A percentile compares a stretch with the other conserved stretches of the same genome.
phyloP scores from a whole-genome alignment of 2,797 vertebrate species.

The Pagetopsis macropterus region DNA sequence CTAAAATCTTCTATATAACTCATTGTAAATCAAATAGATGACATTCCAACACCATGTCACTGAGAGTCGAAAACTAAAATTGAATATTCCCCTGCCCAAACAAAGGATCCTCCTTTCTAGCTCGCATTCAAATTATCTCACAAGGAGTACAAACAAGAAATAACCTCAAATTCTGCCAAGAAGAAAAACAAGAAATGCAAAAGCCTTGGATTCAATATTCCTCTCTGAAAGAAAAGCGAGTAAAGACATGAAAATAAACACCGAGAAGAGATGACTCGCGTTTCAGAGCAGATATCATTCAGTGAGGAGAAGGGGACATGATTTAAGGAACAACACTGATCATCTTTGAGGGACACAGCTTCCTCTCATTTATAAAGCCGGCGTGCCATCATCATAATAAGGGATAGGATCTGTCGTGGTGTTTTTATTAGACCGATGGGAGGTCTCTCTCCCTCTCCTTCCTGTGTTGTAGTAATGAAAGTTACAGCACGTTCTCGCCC shows the following conservation, averaged over 20 bases:
- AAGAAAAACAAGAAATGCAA: conserved; percentile 1
- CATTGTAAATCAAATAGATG: background rate
- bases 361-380: conserved; percentile 59
- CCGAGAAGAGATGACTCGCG: background rate
- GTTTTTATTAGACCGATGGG: conserved; percentile 79
- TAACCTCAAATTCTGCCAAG: conserved; percentile 9
- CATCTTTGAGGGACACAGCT: conserved; percentile 52
- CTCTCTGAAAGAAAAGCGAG: conserved; percentile 1
- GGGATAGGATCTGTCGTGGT: conserved; percentile 71
- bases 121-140: background rate
- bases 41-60: background rate
- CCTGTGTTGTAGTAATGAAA: conserved; percentile 78
- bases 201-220: background rate
- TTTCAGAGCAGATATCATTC: conserved; percentile 19
- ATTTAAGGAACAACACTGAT: conserved; percentile 36
- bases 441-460: conserved; percentile 68
- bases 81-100: background rate
- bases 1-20: background rate
- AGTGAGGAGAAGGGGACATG: background rate
- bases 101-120: background rate
- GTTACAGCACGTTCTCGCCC: conserved; percentile 82
- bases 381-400: conserved; percentile 67
- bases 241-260: conserved; percentile 3
- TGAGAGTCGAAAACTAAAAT: background rate
- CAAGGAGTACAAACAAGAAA: too few relatives aligned